A percentile compares a stretch with the other conserved stretches of the same genome.
Evolutionary conservation across 2,113 vertebrate genomes (phyloP).

Genomic region (Himantopus leucocephalus): DNA sequence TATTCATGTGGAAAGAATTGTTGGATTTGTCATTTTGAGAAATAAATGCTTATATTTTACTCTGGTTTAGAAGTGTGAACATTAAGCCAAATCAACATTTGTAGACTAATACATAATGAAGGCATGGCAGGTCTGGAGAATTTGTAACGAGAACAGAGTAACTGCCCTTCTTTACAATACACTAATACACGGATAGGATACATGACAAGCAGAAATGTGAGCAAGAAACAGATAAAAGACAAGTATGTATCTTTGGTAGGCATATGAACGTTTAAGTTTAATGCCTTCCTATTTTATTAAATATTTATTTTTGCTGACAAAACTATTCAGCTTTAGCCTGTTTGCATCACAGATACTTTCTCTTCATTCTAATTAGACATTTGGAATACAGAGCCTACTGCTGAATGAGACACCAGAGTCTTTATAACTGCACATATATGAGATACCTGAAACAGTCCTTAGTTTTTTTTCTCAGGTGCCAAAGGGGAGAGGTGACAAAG

Average conservation of each 20-base stretch:
- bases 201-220: not conserved
- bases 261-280: not conserved
- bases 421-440: not conserved
- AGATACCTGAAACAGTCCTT: not conserved
- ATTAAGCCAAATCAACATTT: not conserved
- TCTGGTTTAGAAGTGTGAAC: not conserved
- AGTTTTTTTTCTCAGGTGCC: not conserved
- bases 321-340: not conserved
- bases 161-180: not conserved
- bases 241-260: not conserved
- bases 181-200: not conserved
- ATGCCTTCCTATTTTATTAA: not conserved
- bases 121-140: not conserved
- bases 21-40: not conserved
- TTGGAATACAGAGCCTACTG: not conserved
- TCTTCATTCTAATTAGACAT: not conserved
- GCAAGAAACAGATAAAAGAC: not conserved
- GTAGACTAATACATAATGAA: not conserved
- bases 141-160: not conserved
- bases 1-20: not conserved
- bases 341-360: not conserved
- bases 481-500: not conserved
- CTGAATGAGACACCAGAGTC: not conserved
- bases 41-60: not conserved
- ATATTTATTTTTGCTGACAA: not conserved